Conservation (phyloP, 2,113 vertebrate genomes). For the Paralichthys olivaceus region DNA sequence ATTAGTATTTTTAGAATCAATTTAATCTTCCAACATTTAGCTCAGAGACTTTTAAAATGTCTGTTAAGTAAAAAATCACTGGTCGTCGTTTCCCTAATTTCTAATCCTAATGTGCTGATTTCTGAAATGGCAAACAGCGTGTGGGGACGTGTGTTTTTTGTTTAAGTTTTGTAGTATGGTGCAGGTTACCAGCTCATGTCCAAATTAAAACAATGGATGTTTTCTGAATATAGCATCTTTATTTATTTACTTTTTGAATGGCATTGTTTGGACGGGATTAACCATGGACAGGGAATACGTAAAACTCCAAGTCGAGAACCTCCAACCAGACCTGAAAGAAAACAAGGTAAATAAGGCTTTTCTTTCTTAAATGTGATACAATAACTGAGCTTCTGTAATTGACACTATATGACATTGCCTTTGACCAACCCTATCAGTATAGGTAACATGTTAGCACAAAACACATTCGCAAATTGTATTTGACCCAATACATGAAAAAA, state of each 20-base stretch:
- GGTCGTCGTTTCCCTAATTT: neutral
- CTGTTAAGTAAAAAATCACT: neutral
- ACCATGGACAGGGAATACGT: conserved; percentile 50
- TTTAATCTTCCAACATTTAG: neutral
- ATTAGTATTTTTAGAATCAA: neutral
- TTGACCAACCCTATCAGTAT: neutral
- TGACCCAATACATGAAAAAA: neutral
- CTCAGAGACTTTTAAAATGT: neutral
- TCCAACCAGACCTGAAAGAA: conserved; percentile 79
- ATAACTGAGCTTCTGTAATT: neutral
- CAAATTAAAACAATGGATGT: neutral
- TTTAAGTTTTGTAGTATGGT: neutral
- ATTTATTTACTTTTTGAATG: neutral
- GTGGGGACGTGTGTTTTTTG: neutral
- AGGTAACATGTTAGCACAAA: neutral
- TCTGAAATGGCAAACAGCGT: neutral
- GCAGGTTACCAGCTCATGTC: neutral
- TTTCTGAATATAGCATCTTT: neutral
- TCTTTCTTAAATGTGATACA: neutral
- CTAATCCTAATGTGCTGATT: neutral
- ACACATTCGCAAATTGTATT: neutral
- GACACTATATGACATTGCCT: neutral
- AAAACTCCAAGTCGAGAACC: conserved; percentile 73
- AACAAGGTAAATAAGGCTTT: conserved; percentile 42
- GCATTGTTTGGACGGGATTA: conserved; percentile 60